Evolutionary conservation across 2,113 vertebrate genomes (phyloP), one percentile per base, ranked within the genome.

Genomic region (Clarias gariepinus): DNA sequence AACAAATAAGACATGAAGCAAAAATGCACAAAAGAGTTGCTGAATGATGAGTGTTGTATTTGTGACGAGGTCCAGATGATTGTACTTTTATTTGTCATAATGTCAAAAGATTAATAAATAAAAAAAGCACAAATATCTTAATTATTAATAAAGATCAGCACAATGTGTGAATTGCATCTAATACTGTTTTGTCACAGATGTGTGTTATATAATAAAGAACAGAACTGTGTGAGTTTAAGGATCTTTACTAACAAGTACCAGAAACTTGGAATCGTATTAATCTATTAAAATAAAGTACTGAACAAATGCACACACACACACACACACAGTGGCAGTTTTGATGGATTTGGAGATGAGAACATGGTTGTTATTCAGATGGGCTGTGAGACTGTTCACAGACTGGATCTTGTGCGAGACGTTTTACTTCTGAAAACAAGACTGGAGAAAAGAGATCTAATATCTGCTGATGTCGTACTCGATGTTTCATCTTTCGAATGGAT

Each of bases 71-170:
- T 93, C 91, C 85, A 91, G 91, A 93, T 91, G 91, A 92, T 92
- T 93, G 95, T 95, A 77, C 84, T 93, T 91, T 94, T 93, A 94
- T 95, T 93, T 93, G 94, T 95, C 93, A 93, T 90, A 91, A 93
- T 92, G 88, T 91, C 81, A 87, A 87, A 88, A 88, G 33, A 76
- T 69, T 23, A 68, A 84, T 80, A 83, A 76, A 16, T 28, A 80
- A 41, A 82, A 41, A 6, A 47, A 47, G 47, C 7, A 47, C 0
- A 47, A 47, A 47, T 47, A 47, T 47, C 47, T 47, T 47, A 8
- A 47, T 47, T 47, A 47, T 47, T 47, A 77, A 80, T 77, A 85
- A 91, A 91, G 69, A 93, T 86, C 94, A 95, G 94, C 94, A 95
- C 94, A 95, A 94, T 87, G 87, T 93, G 93, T 95, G 90, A 92